phyloP scores from a whole-genome alignment of 2,113 vertebrate species.

The Xenopus laevis region DNA sequence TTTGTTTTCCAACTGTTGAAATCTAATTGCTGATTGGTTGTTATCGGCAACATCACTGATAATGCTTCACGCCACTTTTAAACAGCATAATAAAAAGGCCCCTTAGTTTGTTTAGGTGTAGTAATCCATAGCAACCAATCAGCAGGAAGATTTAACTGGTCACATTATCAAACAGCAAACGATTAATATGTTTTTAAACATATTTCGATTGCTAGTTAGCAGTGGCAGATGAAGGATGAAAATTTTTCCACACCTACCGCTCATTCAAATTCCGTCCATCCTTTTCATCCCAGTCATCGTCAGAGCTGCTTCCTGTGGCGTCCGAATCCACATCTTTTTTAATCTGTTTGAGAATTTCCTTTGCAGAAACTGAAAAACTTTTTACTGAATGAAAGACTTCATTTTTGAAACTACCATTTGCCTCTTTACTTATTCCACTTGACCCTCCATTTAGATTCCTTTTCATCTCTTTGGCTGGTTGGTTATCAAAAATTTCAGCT shows the following conservation, averaged over 20 bases:
- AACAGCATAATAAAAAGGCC: too few relatives aligned
- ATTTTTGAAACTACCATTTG: slow-evolving; percentile 45
- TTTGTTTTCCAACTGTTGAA: too few relatives aligned
- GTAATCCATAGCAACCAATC: too few relatives aligned
- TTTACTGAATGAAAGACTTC: slow-evolving; percentile 52
- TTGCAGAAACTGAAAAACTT: slow-evolving; percentile 66
- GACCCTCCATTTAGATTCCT: slow-evolving; percentile 50
- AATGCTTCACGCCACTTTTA: too few relatives aligned
- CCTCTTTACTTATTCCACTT: slow-evolving; percentile 45
- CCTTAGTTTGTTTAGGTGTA: too few relatives aligned
- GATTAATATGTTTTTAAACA: too few relatives aligned
- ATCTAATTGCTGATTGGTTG: too few relatives aligned
- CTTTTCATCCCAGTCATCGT: slow-evolving; percentile 72
- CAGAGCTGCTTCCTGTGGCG: slow-evolving; percentile 87
- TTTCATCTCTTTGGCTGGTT: slow-evolving; percentile 52
- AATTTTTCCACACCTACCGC: slow-evolving; percentile 69
- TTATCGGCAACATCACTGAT: too few relatives aligned
- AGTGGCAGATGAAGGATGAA: too few relatives aligned
- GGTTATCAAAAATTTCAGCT: slow-evolving; percentile 47
- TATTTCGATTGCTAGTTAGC: too few relatives aligned
- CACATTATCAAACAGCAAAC: too few relatives aligned
- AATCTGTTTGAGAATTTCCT: slow-evolving; percentile 68
- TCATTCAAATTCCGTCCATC: slow-evolving; percentile 53
- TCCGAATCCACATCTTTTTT: slow-evolving; percentile 85
- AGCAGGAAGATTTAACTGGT: too few relatives aligned